These are phyloP conservation scores for Gavialis gangeticus DNA, from an alignment of 2,113 vertebrate genomes.

Conservation along the genomic window DNA sequence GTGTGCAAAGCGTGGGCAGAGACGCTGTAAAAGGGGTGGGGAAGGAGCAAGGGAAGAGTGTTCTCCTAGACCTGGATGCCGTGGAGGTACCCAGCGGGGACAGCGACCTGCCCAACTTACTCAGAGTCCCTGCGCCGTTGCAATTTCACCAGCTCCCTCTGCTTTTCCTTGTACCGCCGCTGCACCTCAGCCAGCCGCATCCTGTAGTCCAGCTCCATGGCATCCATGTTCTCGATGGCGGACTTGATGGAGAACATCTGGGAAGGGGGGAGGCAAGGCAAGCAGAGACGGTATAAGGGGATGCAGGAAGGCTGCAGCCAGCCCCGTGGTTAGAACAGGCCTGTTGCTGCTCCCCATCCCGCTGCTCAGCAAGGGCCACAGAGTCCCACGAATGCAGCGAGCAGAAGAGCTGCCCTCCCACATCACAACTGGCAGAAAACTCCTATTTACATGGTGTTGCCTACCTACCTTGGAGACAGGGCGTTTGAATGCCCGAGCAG, in stretches of 20 bases:
- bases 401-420: neutral
- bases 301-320: accelerated
- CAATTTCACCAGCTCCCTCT: constrained; percentile 92
- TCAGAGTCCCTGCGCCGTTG: constrained; percentile 91
- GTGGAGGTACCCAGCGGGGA: constrained; percentile 39
- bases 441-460: neutral
- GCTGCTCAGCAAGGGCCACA: neutral
- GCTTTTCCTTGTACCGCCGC: constrained; percentile 94
- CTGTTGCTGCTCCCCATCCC: accelerated
- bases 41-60: constrained; percentile 19
- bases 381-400: neutral
- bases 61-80: neutral
- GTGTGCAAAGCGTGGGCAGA: constrained; percentile 52
- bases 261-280: neutral
- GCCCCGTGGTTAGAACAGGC: neutral
- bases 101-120: constrained; percentile 81
- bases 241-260: constrained; percentile 93
- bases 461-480: neutral
- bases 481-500: neutral
- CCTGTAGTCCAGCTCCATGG: constrained; percentile 93
- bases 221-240: constrained; percentile 90
- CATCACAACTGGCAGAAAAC: neutral
- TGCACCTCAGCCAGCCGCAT: constrained; percentile 94
- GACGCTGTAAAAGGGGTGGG: neutral
- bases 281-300: neutral